Percentiles rank a stretch among this genome's conserved stretches.
phyloP scores from a whole-genome alignment of 2,797 vertebrate genomes.

The Esox lucius region DNA sequence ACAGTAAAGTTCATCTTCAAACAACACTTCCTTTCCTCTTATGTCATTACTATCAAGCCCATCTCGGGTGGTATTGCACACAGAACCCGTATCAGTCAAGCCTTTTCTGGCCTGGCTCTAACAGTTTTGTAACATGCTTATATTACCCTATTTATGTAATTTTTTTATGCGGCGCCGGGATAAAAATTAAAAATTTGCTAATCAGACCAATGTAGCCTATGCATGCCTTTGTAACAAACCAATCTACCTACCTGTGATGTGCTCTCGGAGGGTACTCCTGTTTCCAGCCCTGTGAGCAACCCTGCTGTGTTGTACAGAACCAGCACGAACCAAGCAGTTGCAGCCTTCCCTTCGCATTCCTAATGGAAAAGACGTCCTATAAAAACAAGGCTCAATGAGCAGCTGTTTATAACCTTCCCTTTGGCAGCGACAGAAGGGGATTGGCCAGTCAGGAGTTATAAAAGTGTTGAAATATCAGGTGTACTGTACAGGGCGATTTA shows the following conservation, averaged over 20 bases:
- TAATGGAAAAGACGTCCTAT: constrained; percentile 9
- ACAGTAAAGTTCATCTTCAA: neutral
- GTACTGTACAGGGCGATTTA: constrained; percentile 16
- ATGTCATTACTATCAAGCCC: neutral
- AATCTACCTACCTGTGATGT: constrained; percentile 54
- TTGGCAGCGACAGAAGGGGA: constrained; percentile 34
- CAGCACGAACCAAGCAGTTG: constrained; percentile 22
- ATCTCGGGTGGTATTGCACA: too few relatives aligned
- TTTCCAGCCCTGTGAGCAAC: constrained; percentile 19
- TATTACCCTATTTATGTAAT: constrained; percentile 21
- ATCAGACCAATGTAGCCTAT: neutral
- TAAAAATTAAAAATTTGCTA: neutral
- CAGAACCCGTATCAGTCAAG: neutral
- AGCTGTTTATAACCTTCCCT: constrained; percentile 45
- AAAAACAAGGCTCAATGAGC: constrained; percentile 19
- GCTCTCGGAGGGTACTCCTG: constrained; percentile 18
- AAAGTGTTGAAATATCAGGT: constrained; percentile 58
- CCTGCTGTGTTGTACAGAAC: constrained; percentile 12
- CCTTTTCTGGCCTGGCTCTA: neutral
- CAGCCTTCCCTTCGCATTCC: constrained; percentile 23
- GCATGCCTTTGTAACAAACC: constrained; percentile 12
- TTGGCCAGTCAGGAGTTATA: constrained; percentile 59
- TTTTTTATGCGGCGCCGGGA: constrained; percentile 3
- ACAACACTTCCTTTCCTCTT: neutral
- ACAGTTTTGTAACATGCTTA: constrained; percentile 8